phyloP scores from a whole-genome alignment of 2,797 vertebrate species.

The Pangasius mekongensis region DNA sequence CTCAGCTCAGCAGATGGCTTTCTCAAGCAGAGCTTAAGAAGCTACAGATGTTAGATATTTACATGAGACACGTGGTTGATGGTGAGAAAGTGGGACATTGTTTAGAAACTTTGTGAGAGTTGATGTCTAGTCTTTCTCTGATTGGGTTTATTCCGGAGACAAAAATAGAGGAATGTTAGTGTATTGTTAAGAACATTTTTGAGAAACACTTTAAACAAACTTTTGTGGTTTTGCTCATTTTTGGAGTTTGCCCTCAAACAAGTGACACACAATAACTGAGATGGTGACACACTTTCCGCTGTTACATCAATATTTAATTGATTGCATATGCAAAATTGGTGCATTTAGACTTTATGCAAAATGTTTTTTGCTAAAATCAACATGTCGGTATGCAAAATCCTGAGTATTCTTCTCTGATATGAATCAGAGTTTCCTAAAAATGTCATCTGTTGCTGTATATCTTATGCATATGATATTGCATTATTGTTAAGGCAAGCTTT shows the following conservation, averaged over 20 bases:
- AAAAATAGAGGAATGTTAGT: background rate
- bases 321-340: background rate
- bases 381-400: background rate
- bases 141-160: background rate
- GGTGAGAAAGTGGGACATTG: background rate
- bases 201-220: background rate
- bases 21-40: background rate
- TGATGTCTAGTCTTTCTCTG: background rate
- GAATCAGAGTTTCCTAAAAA: background rate
- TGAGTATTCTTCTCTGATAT: background rate
- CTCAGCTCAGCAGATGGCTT: slow-evolving; percentile 30
- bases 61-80: background rate
- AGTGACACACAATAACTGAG: background rate
- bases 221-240: background rate
- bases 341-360: background rate
- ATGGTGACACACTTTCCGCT: background rate
- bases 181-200: background rate
- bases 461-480: background rate
- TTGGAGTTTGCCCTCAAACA: background rate
- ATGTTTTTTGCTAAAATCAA: too few species aligned
- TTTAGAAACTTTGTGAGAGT: background rate
- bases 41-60: slow-evolving; percentile 37
- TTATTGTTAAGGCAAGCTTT: background rate
- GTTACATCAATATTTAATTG: background rate
- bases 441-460: background rate